phyloP scores from a whole-genome alignment of 2,888 invertebrate genomes.

The Oscheius myriophilus region DNA sequence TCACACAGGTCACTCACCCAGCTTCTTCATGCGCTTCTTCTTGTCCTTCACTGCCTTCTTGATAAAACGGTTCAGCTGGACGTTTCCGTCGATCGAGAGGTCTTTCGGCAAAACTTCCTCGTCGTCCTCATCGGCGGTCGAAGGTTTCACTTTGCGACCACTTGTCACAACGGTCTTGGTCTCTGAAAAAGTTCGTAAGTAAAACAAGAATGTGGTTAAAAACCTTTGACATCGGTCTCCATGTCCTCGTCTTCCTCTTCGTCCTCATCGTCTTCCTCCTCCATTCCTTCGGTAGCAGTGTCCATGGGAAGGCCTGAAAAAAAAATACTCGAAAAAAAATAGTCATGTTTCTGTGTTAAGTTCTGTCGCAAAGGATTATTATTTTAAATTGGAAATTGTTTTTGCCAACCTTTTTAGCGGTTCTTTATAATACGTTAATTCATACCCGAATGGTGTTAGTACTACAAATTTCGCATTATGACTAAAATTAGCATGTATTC shows the following conservation, averaged over 20 bases:
- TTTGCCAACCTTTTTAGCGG: too few species aligned
- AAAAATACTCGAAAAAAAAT: too few species aligned
- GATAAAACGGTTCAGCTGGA: constrained; percentile 61
- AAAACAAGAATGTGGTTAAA: background rate
- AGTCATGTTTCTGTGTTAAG: too few species aligned
- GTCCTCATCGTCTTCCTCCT: constrained; percentile 16
- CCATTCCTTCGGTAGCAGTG: background rate
- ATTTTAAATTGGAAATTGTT: too few species aligned
- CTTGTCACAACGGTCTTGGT: constrained; percentile 47
- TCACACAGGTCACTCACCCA: constrained; percentile 27
- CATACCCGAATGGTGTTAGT: too few species aligned
- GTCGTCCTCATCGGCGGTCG: constrained; percentile 42
- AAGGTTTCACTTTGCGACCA: constrained; percentile 45
- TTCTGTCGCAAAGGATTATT: too few species aligned
- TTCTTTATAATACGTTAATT: too few species aligned
- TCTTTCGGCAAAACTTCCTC: constrained; percentile 49
- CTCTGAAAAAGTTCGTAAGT: constrained; percentile 16
- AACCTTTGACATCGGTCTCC: constrained; percentile 46
- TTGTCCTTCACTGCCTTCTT: constrained; percentile 64
- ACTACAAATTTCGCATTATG: too few species aligned
- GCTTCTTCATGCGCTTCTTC: constrained; percentile 61
- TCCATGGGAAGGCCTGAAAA: constrained; percentile 28
- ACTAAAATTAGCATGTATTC: too few species aligned
- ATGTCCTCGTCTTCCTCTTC: constrained; percentile 52
- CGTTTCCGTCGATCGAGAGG: constrained; percentile 62